Evolutionary conservation across 2,113 vertebrate genomes (phyloP).

Genomic region (Verasper variegatus): DNA sequence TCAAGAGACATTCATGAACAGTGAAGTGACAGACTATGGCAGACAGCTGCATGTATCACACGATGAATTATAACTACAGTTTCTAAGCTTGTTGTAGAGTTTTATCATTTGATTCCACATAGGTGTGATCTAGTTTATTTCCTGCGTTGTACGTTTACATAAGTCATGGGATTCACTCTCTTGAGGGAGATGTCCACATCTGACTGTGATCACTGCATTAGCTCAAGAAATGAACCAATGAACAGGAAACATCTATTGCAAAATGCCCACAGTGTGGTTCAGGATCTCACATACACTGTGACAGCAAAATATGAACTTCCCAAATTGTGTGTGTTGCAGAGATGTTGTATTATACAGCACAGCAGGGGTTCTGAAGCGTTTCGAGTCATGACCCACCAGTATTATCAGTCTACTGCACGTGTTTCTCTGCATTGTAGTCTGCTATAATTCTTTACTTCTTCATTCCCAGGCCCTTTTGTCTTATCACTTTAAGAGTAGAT

Average conservation of each 20-base stretch:
- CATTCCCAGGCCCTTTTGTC: no score
- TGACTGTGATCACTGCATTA: not conserved
- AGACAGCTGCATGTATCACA: slow-evolving; percentile 83
- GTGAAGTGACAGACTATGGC: slow-evolving; percentile 97
- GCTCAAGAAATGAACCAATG: not conserved
- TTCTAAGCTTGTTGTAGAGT: not conserved
- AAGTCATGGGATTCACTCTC: not conserved
- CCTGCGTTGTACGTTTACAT: not conserved
- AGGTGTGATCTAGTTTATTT: not conserved
- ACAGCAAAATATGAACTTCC: not conserved
- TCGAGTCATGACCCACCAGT: no score
- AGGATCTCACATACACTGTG: not conserved
- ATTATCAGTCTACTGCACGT: no score
- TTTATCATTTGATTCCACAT: not conserved
- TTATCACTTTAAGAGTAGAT: no score
- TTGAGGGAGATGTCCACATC: not conserved
- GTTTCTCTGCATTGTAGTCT: no score
- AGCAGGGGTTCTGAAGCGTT: no score
- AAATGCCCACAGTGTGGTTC: not conserved
- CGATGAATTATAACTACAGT: slow-evolving; percentile 75
- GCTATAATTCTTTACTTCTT: no score
- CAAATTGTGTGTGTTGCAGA: not conserved
- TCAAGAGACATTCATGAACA: slow-evolving; percentile 92
- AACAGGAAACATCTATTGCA: slow-evolving; percentile 1
- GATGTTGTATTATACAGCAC: not conserved